phyloP scores from a whole-genome alignment of 2,888 invertebrate genomes.

The Diachrysia chrysitis region DNA sequence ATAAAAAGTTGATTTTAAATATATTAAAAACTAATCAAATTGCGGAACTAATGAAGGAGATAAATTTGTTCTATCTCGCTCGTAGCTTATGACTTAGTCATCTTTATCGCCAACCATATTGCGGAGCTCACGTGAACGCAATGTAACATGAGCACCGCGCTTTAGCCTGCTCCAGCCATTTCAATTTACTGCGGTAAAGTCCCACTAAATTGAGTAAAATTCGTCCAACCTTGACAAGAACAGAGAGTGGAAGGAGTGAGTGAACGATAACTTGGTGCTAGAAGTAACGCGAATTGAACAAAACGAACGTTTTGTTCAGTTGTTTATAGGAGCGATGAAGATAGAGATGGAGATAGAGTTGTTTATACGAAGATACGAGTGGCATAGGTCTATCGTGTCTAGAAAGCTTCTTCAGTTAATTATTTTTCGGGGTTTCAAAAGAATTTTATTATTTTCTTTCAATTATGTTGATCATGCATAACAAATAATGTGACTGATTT shows the following conservation, averaged over 20 bases:
- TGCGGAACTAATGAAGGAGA: no score
- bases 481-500: no score
- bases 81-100: background rate
- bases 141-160: conserved; percentile 26
- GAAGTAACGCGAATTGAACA: background rate
- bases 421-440: no score
- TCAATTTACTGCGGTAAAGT: conserved; percentile 24
- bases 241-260: background rate
- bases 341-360: no score
- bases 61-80: background rate
- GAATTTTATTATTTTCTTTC: no score
- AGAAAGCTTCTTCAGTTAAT: no score
- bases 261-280: background rate
- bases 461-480: no score
- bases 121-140: conserved; percentile 36
- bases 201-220: conserved; percentile 15
- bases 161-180: conserved; percentile 1
- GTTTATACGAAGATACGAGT: no score
- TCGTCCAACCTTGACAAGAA: conserved; percentile 9
- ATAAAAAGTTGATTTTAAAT: no score
- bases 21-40: no score
- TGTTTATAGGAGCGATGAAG: no score
- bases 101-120: conserved; percentile 10
- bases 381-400: no score
- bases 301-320: background rate